Percentiles rank a stretch among this genome's conserved stretches.
These are phyloP conservation scores for Trichopoda pennipes DNA, from an alignment of 2,888 invertebrate species.

Conservation along the genomic window DNA sequence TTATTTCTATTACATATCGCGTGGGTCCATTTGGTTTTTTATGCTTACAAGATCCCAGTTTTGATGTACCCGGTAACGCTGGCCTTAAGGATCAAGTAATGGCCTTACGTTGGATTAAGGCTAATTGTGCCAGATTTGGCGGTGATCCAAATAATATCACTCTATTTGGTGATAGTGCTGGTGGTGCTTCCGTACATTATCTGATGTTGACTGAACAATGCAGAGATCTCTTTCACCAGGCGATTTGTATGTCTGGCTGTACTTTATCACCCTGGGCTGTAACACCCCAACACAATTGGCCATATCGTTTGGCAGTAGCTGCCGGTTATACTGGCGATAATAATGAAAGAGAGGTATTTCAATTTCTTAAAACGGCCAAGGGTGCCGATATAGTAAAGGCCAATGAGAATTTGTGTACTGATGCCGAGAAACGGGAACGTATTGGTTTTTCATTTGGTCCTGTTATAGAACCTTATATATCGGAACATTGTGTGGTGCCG, in stretches of 20 bases:
- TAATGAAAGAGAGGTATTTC: constrained; percentile 77
- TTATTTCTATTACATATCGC: constrained; percentile 82
- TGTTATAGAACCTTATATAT: constrained; percentile 79
- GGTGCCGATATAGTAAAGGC: constrained; percentile 77
- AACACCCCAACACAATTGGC: constrained; percentile 78
- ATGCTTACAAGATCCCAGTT: constrained; percentile 81
- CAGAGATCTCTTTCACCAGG: constrained; percentile 79
- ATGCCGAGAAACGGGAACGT: constrained; percentile 77
- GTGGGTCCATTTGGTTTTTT: constrained; percentile 82
- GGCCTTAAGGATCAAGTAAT: constrained; percentile 82
- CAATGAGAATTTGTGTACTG: constrained; percentile 77
- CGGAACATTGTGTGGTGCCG: constrained; percentile 78
- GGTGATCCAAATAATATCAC: constrained; percentile 82
- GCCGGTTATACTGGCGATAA: constrained; percentile 77
- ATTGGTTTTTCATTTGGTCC: constrained; percentile 80
- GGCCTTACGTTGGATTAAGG: constrained; percentile 82
- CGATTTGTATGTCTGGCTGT: constrained; percentile 80
- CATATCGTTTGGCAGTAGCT: constrained; percentile 77
- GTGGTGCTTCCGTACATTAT: constrained; percentile 81
- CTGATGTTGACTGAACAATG: constrained; percentile 82
- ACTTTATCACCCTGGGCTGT: constrained; percentile 79
- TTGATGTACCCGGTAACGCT: constrained; percentile 82
- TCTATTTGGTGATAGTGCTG: constrained; percentile 83
- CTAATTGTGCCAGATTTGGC: constrained; percentile 82
- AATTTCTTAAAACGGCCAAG: constrained; percentile 78